Conservation (phyloP, 1,140 invertebrate species). For the Asobara japonica region DNA sequence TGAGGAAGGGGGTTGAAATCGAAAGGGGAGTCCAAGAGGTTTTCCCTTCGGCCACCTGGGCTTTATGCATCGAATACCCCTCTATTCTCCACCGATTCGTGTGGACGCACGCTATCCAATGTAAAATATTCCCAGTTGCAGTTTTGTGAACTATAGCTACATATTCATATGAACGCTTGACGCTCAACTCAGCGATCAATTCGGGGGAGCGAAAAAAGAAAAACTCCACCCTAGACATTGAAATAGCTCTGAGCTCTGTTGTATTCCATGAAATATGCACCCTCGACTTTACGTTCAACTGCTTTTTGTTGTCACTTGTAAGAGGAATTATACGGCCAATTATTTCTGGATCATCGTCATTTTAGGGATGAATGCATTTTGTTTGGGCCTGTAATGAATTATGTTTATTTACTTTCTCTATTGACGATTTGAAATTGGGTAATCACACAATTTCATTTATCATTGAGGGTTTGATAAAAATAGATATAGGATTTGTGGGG, state of each 20-base stretch:
- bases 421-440: not conserved
- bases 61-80: slow-evolving; percentile 19
- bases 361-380: not conserved
- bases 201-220: not conserved
- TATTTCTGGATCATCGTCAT: slow-evolving; percentile 10
- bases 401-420: slow-evolving; percentile 3
- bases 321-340: not conserved
- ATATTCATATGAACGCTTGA: slow-evolving; percentile 6
- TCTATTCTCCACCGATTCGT: slow-evolving; percentile 13
- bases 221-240: not conserved
- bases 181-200: not conserved
- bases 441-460: not conserved
- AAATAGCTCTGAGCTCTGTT: not conserved
- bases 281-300: not conserved
- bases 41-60: slow-evolving; percentile 28
- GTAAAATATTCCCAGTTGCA: slow-evolving; percentile 6
- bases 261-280: slow-evolving; percentile 6
- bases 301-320: not conserved
- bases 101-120: slow-evolving; percentile 20
- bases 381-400: not conserved
- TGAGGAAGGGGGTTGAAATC: slow-evolving; percentile 1
- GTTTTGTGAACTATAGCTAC: not conserved
- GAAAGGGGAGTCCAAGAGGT: not conserved
- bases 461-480: too few relatives aligned
- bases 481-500: not conserved